Evolutionary conservation across 1,140 invertebrate species (phyloP), one percentile per base, ranked within the genome.

Genomic region (Fopius arisanus): DNA sequence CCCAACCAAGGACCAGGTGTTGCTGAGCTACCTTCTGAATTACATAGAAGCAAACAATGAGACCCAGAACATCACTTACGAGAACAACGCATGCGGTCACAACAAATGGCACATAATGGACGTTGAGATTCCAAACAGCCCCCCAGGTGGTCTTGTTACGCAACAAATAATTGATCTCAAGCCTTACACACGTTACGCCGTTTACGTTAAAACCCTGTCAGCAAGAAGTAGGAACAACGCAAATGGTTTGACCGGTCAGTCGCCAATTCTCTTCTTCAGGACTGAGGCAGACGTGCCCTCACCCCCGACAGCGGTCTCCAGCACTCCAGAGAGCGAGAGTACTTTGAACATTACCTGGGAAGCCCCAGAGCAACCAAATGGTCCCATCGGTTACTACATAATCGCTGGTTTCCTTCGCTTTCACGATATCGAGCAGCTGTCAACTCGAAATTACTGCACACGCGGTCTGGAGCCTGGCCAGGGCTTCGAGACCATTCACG

Each of bases 131-230:
- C 80, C 81, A 0, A 69, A 65, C 1, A 63, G 69, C 10, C 48
- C 69, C 1, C 6, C 29, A 21, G 67, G 78, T 19, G 10, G 37
- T 1, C 76, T 73, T 0, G 74, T 85, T 1, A 73, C 77, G 3
- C 75, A 84, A 21, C 67, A 85, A n/a, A 81, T 93, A 21, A 77
- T 76, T 9, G 81, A 88, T 29, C 81, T 94, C 9, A 89, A 91
- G 72, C 89, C 92, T 3, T 93, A 86, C 79, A 92, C 92, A 0
- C 88, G 84, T 70, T 94, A 94, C 82, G 91, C 90, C n/a, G 89
- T 90, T 14, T 94, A 92, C 81, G 90, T 94, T 6, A 90, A 92
- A 77, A 92, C 91, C 0, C 89, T 83, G 62, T 79, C 74, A 23
- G 74, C 77, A 0, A 76, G 54, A 51, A 78, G 77, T 48, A 72